Evolutionary conservation across 2,888 invertebrate genomes (phyloP).

Genomic region (Rhyacophila evoluta): DNA sequence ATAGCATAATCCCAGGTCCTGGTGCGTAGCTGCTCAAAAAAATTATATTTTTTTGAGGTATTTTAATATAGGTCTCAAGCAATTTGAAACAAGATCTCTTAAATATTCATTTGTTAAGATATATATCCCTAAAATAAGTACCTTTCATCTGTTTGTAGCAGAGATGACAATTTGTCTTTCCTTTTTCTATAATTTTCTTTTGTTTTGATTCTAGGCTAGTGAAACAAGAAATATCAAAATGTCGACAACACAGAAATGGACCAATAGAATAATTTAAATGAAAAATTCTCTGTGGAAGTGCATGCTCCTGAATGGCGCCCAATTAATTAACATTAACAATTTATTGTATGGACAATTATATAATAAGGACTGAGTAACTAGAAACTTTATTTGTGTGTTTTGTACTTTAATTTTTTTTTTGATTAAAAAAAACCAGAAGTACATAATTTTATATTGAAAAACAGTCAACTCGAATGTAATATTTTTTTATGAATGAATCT

Average conservation of each 20-base stretch:
- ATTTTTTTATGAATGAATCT: not conserved
- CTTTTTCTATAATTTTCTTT: no score
- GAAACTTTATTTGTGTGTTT: not conserved
- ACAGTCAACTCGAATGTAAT: not conserved
- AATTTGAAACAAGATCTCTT: no score
- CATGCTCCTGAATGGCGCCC: not conserved
- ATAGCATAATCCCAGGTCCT: not conserved
- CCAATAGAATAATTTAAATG: constrained; percentile 42
- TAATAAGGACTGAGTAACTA: not conserved
- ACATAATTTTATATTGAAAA: constrained; percentile 11
- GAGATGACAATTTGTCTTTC: no score
- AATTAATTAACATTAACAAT: not conserved
- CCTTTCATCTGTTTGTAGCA: no score
- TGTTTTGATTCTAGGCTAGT: constrained; percentile 45
- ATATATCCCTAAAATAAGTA: no score
- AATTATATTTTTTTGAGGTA: no score
- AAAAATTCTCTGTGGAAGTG: not conserved
- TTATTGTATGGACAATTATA: not conserved
- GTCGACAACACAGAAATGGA: constrained; percentile 37
- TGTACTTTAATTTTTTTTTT: not conserved
- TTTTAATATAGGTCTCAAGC: no score
- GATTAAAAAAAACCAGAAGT: not conserved
- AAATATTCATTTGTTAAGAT: no score
- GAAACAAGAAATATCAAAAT: constrained; percentile 39
- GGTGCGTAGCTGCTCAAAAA: no score